Evolutionary conservation across 2,888 invertebrate genomes (phyloP).

Genomic region (Meandrusa payeni): DNA sequence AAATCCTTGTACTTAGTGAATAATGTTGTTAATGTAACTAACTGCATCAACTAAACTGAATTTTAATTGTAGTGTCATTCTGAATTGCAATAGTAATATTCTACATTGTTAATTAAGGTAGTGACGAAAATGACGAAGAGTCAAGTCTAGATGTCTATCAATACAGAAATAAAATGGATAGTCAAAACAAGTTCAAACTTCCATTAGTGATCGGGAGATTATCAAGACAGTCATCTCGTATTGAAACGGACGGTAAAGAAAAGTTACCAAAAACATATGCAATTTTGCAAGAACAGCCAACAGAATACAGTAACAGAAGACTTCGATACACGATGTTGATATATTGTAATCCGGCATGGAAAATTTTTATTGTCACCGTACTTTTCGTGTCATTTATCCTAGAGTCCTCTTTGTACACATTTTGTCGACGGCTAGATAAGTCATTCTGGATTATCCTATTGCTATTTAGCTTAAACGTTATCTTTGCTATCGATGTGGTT

Average conservation of each 20-base stretch:
- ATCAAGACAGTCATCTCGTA: slow-evolving; percentile 30
- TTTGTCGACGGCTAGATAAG: slow-evolving; percentile 42
- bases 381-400: slow-evolving; percentile 59
- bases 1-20: no score
- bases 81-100: no score
- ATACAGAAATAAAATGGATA: slow-evolving; percentile 45
- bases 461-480: slow-evolving; percentile 52
- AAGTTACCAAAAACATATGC: slow-evolving; percentile 58
- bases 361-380: slow-evolving; percentile 53
- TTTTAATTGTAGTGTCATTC: no score
- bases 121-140: slow-evolving; percentile 30
- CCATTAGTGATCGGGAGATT: slow-evolving; percentile 28
- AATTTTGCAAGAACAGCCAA: slow-evolving; percentile 58
- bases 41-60: no score
- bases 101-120: not conserved
- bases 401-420: slow-evolving; percentile 65
- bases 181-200: slow-evolving; percentile 38
- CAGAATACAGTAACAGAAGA: slow-evolving; percentile 58
- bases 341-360: slow-evolving; percentile 63
- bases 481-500: slow-evolving; percentile 57
- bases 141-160: slow-evolving; percentile 52
- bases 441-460: slow-evolving; percentile 51
- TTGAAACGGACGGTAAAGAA: slow-evolving; percentile 43
- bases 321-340: slow-evolving; percentile 56
- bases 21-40: no score